Percentiles rank a stretch among this genome's conserved stretches.
These are phyloP conservation scores for Lytechinus pictus DNA, from an alignment of 35 echinoderm and acorn worm species.

Conservation along the genomic window DNA sequence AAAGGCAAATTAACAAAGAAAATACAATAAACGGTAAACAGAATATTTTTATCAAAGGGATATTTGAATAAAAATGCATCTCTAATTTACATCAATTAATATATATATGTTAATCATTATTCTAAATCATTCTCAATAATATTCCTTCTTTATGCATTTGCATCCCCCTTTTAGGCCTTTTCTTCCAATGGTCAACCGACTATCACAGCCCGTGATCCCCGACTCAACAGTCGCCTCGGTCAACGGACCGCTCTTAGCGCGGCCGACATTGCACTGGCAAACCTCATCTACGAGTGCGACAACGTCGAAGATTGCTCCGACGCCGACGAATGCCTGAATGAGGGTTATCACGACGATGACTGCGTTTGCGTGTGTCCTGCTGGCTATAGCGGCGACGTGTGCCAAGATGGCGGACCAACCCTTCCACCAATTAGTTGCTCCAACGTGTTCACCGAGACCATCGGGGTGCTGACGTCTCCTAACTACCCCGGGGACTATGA, in stretches of 20 bases:
- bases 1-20: neutral
- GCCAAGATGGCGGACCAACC: conserved; percentile 47
- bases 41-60: neutral
- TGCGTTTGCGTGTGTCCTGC: conserved; percentile 64
- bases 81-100: neutral
- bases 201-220: conserved; percentile 55
- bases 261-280: conserved; percentile 58
- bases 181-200: conserved; percentile 54
- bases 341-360: conserved; percentile 52
- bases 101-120: neutral
- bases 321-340: conserved; percentile 50
- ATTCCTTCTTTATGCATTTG: neutral
- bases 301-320: neutral
- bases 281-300: conserved; percentile 68
- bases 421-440: conserved; percentile 16
- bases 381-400: conserved; percentile 50
- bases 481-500: conserved; percentile 71
- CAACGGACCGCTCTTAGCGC: conserved; percentile 27
- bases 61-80: neutral
- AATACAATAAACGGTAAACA: neutral
- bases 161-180: conserved; percentile 13
- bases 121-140: neutral
- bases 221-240: conserved; percentile 53
- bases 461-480: conserved; percentile 53
- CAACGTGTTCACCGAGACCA: conserved; percentile 45